These are phyloP conservation scores for Kuschelorhynchus macadamiae DNA, from an alignment of 2,888 invertebrate genomes.

Conservation along the genomic window DNA sequence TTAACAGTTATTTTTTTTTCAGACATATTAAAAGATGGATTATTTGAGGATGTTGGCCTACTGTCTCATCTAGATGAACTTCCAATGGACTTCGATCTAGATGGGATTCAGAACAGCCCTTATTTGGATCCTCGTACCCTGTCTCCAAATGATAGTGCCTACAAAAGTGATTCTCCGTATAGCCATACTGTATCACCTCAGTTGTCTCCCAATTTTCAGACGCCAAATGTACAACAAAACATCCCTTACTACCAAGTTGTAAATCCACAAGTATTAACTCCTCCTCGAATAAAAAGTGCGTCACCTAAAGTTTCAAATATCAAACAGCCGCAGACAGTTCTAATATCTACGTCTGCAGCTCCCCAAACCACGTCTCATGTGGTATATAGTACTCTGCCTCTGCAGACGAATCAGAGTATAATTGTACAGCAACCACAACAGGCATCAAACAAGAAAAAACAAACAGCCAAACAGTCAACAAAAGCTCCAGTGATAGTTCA, in stretches of 20 bases:
- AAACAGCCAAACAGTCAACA: constrained; percentile 14
- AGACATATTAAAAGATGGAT: constrained; percentile 72
- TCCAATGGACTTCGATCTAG: constrained; percentile 70
- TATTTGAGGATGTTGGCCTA: constrained; percentile 71
- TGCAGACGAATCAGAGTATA: constrained; percentile 57
- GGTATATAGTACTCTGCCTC: constrained; percentile 62
- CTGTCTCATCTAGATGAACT: constrained; percentile 70
- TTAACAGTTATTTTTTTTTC: constrained; percentile 7
- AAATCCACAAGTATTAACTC: constrained; percentile 50
- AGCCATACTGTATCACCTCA: constrained; percentile 48
- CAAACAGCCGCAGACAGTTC: constrained; percentile 50
- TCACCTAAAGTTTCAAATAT: constrained; percentile 45
- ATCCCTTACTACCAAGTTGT: constrained; percentile 47
- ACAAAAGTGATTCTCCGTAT: constrained; percentile 38
- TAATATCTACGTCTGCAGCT: constrained; percentile 58
- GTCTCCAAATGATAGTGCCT: constrained; percentile 49
- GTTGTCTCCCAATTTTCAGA: constrained; percentile 58
- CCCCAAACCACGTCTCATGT: constrained; percentile 60
- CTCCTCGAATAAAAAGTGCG: constrained; percentile 50
- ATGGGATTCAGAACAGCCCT: constrained; percentile 61
- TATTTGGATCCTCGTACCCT: constrained; percentile 58
- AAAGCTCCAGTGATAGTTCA: constrained; percentile 63
- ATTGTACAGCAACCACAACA: constrained; percentile 52
- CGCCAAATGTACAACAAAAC: constrained; percentile 25
- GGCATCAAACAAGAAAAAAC: constrained; percentile 28